Conservation (phyloP, 2,113 vertebrate species). For the Macaca mulatta region DNA sequence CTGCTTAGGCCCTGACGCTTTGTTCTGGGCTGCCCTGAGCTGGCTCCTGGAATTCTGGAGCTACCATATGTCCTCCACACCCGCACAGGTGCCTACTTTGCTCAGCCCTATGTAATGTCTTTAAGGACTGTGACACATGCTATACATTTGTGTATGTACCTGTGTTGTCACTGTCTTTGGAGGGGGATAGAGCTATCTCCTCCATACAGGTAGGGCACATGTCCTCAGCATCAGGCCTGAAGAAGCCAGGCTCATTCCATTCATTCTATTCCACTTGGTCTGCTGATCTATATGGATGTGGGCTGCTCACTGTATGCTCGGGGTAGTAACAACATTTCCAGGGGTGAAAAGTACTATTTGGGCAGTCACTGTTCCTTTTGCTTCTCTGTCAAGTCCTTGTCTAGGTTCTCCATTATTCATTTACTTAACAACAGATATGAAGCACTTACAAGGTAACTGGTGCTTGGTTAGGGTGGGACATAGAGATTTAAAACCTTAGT, state of each 20-base stretch:
- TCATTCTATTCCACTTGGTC: neutral
- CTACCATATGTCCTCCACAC: neutral
- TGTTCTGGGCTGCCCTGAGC: neutral
- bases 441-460: neutral
- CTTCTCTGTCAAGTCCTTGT: neutral
- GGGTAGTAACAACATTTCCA: neutral
- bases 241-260: neutral
- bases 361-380: neutral
- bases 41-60: too few relatives aligned
- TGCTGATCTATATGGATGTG: rapidly evolving
- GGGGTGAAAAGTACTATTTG: neutral
- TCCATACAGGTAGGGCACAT: rapidly evolving
- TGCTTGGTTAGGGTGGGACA: neutral
- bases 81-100: neutral
- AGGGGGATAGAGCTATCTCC: neutral
- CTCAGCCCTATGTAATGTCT: neutral
- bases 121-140: neutral
- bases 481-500: neutral
- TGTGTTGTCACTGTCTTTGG: neutral
- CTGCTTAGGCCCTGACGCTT: neutral
- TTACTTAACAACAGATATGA: neutral
- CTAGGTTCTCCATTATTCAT: neutral
- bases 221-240: neutral
- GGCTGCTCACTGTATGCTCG: neutral
- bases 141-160: rapidly evolving